Conservation (phyloP, 64 coral and sea anemone genomes). For the Pocillopora damicornis region DNA sequence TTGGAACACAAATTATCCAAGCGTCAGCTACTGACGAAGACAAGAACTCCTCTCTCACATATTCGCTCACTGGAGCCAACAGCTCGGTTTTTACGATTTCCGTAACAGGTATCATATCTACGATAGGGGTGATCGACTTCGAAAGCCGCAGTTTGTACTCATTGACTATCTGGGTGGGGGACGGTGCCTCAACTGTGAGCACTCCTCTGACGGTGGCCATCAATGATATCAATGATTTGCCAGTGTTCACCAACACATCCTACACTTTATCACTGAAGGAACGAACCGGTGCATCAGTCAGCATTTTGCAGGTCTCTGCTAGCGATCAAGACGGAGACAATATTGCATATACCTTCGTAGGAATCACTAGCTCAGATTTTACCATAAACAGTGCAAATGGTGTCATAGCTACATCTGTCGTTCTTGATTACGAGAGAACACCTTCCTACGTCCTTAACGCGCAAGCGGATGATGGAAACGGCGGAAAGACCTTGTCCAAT, state of each 20-base stretch:
- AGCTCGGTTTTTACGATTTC: slow-evolving; percentile 45
- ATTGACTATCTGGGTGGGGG: slow-evolving; percentile 38
- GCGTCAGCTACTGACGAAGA: slow-evolving; percentile 45
- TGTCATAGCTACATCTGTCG: slow-evolving; percentile 9
- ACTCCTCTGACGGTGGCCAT: slow-evolving; percentile 35
- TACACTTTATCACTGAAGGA: slow-evolving; percentile 45
- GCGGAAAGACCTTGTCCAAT: slow-evolving; percentile 30
- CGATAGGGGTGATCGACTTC: slow-evolving; percentile 1
- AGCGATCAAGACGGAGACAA: slow-evolving; percentile 41
- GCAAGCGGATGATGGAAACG: slow-evolving; percentile 51
- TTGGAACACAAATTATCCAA: slow-evolving; percentile 24
- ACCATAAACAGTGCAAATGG: slow-evolving; percentile 47
- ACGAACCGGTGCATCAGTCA: slow-evolving; percentile 5
- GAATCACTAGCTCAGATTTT: slow-evolving; percentile 56
- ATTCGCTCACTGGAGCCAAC: slow-evolving; percentile 23
- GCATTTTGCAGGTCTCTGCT: slow-evolving; percentile 31
- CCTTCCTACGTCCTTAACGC: slow-evolving; percentile 34
- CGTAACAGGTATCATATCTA: slow-evolving; percentile 41
- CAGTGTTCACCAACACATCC: slow-evolving; percentile 27
- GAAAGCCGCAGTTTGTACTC: slow-evolving; percentile 49
- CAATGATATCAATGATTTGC: slow-evolving; percentile 31
- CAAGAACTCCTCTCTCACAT: slow-evolving; percentile 16
- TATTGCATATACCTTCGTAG: slow-evolving; percentile 38
- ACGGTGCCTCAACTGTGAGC: slow-evolving; percentile 23
- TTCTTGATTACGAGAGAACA: slow-evolving; percentile 42